Evolutionary conservation across 2,113 vertebrate species (phyloP).

Genomic region (Eulemur macaco): DNA sequence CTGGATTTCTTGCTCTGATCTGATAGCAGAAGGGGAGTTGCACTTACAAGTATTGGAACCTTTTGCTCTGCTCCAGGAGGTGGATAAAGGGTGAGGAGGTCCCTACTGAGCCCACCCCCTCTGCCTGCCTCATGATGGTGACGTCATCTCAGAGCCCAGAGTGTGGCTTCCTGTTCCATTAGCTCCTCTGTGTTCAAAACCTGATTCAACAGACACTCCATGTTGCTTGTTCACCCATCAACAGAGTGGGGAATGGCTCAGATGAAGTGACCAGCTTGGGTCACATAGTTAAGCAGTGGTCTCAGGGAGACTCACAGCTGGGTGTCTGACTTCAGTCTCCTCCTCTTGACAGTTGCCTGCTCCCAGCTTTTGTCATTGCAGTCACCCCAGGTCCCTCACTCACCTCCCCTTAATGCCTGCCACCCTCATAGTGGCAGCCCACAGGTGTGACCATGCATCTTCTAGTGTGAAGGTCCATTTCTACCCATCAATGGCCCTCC

Average conservation of each 20-base stretch:
- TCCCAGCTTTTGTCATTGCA: neutral
- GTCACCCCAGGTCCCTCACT: neutral
- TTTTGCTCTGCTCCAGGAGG: neutral
- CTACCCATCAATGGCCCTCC: neutral
- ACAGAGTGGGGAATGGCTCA: neutral
- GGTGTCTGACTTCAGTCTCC: neutral
- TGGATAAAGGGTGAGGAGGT: neutral
- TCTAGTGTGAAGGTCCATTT: neutral
- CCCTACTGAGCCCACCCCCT: no score
- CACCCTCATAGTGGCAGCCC: neutral
- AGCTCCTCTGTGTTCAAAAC: neutral
- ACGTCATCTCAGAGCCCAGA: neutral
- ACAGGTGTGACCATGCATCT: neutral
- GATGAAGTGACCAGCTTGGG: neutral
- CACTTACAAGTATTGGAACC: neutral
- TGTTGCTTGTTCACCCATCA: neutral
- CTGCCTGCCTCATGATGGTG: no score
- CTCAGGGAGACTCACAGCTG: neutral
- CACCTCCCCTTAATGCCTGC: fast-evolving
- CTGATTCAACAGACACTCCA: no score
- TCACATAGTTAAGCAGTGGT: neutral
- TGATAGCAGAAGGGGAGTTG: neutral
- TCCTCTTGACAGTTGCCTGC: neutral
- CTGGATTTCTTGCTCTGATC: constrained; percentile 5
- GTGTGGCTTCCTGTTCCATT: neutral